Conservation (phyloP, 1,140 invertebrate genomes). For the Philopotamus ludificatus region DNA sequence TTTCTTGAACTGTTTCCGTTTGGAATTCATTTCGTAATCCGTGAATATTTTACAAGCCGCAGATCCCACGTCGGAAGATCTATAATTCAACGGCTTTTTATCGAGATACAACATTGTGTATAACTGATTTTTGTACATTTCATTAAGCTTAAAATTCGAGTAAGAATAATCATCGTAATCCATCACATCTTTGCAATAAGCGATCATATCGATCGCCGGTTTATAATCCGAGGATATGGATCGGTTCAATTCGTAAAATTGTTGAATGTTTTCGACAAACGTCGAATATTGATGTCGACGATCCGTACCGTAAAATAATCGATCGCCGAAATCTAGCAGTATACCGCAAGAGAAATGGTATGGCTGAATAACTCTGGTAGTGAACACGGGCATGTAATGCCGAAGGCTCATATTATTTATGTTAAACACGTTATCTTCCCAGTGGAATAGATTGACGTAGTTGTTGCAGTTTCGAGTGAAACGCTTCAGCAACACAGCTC, state of each 20-base stretch:
- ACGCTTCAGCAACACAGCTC: conserved; percentile 31
- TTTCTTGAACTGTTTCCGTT: conserved; percentile 38
- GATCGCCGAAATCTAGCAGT: conserved; percentile 32
- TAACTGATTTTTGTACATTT: conserved; percentile 36
- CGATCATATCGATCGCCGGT: conserved; percentile 33
- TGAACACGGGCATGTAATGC: conserved; percentile 41
- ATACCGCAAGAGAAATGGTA: conserved; percentile 28
- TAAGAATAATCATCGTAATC: conserved; percentile 42
- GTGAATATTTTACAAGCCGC: conserved; percentile 25
- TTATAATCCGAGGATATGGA: conserved; percentile 28
- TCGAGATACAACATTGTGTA: conserved; percentile 36
- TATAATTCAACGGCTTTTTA: conserved; percentile 29
- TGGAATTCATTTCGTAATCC: conserved; percentile 33
- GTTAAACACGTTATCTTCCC: conserved; percentile 14
- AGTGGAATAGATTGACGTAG: conserved; percentile 23
- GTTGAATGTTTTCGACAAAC: conserved; percentile 36
- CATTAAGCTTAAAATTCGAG: conserved; percentile 32
- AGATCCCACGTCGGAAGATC: conserved; percentile 23
- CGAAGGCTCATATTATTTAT: conserved; percentile 11
- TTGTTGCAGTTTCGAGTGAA: conserved; percentile 34
- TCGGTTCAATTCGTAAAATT: conserved; percentile 34
- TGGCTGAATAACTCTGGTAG: conserved; percentile 36
- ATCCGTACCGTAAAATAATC: conserved; percentile 22
- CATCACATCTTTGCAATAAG: conserved; percentile 36
- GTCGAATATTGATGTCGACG: conserved; percentile 31